Evolutionary conservation across 2,888 invertebrate species (phyloP), one percentile per base, ranked within the genome.

Genomic region (Dioctria rufipes): DNA sequence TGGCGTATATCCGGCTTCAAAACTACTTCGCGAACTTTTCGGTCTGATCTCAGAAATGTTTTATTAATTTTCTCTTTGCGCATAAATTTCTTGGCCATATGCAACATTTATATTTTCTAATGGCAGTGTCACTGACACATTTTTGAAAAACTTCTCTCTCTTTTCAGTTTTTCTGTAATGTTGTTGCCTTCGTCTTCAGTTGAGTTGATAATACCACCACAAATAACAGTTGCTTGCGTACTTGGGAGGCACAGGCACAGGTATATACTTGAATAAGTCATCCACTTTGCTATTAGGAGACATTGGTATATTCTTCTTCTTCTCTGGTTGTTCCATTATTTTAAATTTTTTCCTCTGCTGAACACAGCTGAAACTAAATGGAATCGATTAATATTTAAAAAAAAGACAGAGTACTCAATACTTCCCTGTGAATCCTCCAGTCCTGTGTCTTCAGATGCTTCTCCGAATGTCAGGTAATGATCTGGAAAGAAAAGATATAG

Each of bases 261-360:
- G 11, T 58, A n/a, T n/a, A n/a, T n/a, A n/a, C n/a, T 58, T 58
- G 4, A 58, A 4, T 11, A 58, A 58, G 4, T 4, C 58, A 13
- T 58, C 58, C 4, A 58, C 58, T 58, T 58, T 11, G 58, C 58
- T 58, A 11, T 58, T 58, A 58, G 58, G 58, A 5, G 58, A n/a
- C 9, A 11, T 58, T 8, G 58, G 58, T 58, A 58, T 13, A 9
- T 11, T 58, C 9, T 58, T 58, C n/a, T 11, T 58, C 5, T 58
- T 58, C 58, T 58, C 58, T 58, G 11, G 4, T 58, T 58, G 4
- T 58, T 58, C 9, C 58, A n/a, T n/a, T n/a, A n/a, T 58, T 58
- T 13, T 58, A 4, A 58, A 11, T 58, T 4, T 58, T 58, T 58
- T 58, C 58, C n/a, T n/a, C n/a, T n/a, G n/a, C n/a, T n/a, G n/a